Percentiles rank a stretch among this genome's conserved stretches.
Evolutionary conservation across 35 echinoderm and acorn worm genomes (phyloP).

Genomic region (Hemicentrotus pulcherrimus): DNA sequence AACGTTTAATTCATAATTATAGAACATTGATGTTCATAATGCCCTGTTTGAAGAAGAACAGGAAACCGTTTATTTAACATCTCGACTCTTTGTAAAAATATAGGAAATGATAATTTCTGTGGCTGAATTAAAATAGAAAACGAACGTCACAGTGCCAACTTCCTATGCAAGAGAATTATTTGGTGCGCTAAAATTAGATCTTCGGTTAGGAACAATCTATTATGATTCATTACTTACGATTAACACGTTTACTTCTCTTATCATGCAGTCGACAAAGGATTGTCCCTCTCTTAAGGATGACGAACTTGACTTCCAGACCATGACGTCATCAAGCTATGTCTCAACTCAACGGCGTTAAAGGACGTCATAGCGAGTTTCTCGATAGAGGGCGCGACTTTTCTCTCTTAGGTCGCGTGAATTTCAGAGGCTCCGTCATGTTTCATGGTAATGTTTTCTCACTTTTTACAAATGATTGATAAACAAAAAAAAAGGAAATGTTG

Average conservation of each 20-base stretch:
- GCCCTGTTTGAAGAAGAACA: background rate
- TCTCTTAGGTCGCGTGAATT: background rate
- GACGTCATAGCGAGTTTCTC: background rate
- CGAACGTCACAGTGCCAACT: background rate
- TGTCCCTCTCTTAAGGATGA: background rate
- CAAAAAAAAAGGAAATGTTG: too few relatives aligned
- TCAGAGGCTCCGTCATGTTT: background rate
- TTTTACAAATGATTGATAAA: background rate
- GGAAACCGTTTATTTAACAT: background rate
- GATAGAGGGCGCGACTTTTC: background rate
- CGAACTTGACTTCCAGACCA: background rate
- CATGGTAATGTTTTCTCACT: background rate
- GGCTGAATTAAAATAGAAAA: background rate
- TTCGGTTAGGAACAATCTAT: background rate
- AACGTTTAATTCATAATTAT: too few relatives aligned
- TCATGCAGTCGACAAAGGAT: background rate
- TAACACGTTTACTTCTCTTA: background rate
- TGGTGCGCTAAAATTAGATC: background rate
- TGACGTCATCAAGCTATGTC: conserved; percentile 1
- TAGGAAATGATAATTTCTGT: background rate
- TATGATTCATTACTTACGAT: background rate
- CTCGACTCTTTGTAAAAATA: too few relatives aligned
- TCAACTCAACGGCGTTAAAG: background rate
- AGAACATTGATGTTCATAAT: background rate
- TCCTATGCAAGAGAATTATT: background rate